Percentiles rank a stretch among this genome's conserved stretches.
Evolutionary conservation across 2,797 vertebrate species (phyloP).

Genomic region (Fringilla coelebs): DNA sequence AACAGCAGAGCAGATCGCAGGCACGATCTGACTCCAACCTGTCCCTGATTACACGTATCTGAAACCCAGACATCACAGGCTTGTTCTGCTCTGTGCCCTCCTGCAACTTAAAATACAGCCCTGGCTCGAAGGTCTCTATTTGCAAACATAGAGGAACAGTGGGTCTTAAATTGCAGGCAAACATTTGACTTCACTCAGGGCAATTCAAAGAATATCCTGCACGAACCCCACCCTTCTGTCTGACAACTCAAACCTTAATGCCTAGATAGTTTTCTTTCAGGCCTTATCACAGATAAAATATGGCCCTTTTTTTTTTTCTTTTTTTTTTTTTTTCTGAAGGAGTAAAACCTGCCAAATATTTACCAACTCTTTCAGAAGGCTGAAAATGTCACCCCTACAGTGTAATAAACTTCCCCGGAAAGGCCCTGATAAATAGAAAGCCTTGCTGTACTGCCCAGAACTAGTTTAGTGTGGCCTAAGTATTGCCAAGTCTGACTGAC

Average conservation of each 20-base stretch:
- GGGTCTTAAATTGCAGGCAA: conserved; percentile 42
- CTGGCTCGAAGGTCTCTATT: conserved; percentile 34
- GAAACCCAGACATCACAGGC: neutral
- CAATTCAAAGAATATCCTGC: conserved; percentile 53
- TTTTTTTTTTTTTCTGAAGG: neutral
- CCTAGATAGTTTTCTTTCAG: conserved; percentile 56
- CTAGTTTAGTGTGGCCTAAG: conserved; percentile 21
- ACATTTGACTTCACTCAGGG: conserved; percentile 38
- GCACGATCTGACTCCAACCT: neutral
- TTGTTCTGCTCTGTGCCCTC: neutral
- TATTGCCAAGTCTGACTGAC: conserved; percentile 25
- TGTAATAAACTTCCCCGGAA: conserved; percentile 41
- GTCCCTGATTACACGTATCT: neutral
- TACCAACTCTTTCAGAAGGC: conserved; percentile 58
- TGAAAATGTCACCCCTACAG: conserved; percentile 35
- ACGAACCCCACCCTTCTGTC: conserved; percentile 5
- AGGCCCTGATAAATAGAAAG: conserved; percentile 28
- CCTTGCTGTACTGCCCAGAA: conserved; percentile 35
- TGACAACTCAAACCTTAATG: conserved; percentile 10
- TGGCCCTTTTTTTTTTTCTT: neutral
- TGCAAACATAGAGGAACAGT: conserved; percentile 30
- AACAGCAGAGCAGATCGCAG: neutral
- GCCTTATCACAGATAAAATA: conserved; percentile 55
- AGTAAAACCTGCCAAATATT: conserved; percentile 71
- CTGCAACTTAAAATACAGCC: conserved; percentile 12